Percentiles rank a stretch among this genome's conserved stretches.
phyloP scores from a whole-genome alignment of 2,113 vertebrate species.

The Tyto alba region DNA sequence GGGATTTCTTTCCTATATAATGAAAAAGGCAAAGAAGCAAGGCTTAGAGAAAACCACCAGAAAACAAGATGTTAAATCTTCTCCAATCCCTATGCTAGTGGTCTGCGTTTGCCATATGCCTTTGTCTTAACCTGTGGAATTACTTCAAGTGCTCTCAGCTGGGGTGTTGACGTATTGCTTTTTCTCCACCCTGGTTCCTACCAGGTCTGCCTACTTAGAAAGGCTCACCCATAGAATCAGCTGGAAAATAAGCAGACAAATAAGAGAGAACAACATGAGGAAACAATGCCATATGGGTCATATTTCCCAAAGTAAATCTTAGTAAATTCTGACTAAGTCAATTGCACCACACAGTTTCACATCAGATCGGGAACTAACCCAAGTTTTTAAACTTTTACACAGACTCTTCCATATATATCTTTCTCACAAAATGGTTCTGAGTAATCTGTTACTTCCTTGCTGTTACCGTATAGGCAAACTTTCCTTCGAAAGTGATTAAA shows the following conservation, averaged over 20 bases:
- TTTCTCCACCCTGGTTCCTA: not conserved
- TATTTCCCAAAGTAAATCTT: not conserved
- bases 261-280: not conserved
- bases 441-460: not conserved
- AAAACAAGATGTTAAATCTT: not conserved
- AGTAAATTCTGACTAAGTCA: not conserved
- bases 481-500: not conserved
- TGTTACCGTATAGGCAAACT: not conserved
- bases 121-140: not conserved
- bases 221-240: not conserved
- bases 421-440: not conserved
- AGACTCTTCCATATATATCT: not conserved
- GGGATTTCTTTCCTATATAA: not conserved
- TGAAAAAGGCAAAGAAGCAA: not conserved
- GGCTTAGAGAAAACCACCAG: not conserved
- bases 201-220: not conserved
- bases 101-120: not conserved
- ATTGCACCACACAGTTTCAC: not conserved
- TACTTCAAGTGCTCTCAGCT: not conserved
- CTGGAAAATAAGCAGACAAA: not conserved
- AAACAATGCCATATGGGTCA: not conserved
- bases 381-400: not conserved
- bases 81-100: not conserved
- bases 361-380: not conserved
- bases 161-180: rapidly evolving